These are phyloP conservation scores for Ectropis grisescens DNA, from an alignment of 1,140 invertebrate genomes.

Conservation along the genomic window DNA sequence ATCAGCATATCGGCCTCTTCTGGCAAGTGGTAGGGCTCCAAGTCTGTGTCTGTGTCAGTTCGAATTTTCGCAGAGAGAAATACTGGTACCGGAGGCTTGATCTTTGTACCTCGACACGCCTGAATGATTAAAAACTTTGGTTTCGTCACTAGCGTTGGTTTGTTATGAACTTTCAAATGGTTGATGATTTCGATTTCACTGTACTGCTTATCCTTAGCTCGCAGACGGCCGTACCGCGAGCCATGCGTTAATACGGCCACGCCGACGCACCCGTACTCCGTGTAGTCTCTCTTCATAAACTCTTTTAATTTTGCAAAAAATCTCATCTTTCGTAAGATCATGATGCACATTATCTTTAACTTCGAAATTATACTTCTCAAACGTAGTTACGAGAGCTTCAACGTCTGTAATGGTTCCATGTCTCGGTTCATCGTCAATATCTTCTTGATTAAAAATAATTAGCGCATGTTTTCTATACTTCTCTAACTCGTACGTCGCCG, in stretches of 20 bases:
- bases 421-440: conserved; percentile 31
- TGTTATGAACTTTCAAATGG: conserved; percentile 31
- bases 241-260: conserved; percentile 47
- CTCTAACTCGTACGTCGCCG: conserved; percentile 43
- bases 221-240: conserved; percentile 21
- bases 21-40: conserved; percentile 37
- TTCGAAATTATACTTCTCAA: conserved; percentile 36
- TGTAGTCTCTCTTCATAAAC: conserved; percentile 25
- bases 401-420: conserved; percentile 44
- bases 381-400: conserved; percentile 25
- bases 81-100: conserved; percentile 14
- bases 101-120: conserved; percentile 34
- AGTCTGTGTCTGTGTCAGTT: conserved; percentile 24
- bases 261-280: conserved; percentile 47
- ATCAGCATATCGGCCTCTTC: conserved; percentile 43
- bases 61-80: conserved; percentile 9
- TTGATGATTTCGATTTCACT: conserved; percentile 41
- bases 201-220: conserved; percentile 34
- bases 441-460: conserved; percentile 47
- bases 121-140: conserved; percentile 45
- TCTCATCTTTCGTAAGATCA: conserved; percentile 29
- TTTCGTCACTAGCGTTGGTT: conserved; percentile 36
- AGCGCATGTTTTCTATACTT: conserved; percentile 43
- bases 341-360: conserved; percentile 23
- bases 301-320: conserved; percentile 40